phyloP scores from a whole-genome alignment of 2,113 vertebrate species.

The Strigops habroptila region DNA sequence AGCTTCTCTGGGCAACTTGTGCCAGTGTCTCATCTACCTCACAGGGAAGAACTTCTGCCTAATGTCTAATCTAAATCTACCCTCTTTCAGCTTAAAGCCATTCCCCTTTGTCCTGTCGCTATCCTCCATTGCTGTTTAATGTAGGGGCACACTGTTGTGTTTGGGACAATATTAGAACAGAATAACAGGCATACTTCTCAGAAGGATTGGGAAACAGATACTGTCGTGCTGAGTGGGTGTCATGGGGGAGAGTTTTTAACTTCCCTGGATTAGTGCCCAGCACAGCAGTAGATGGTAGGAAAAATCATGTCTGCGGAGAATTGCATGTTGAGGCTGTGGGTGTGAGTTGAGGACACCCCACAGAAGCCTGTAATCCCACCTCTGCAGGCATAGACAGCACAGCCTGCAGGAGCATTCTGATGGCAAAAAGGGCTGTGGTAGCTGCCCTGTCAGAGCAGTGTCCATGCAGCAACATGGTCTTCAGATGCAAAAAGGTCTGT shows the following conservation, averaged over 20 bases:
- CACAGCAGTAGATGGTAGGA: background rate
- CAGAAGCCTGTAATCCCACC: slow-evolving; percentile 18
- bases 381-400: background rate
- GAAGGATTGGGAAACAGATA: slow-evolving; percentile 32
- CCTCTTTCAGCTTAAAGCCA: background rate
- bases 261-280: slow-evolving; percentile 24
- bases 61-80: background rate
- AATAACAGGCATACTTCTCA: background rate
- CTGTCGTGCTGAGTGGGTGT: slow-evolving; percentile 13
- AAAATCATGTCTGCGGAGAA: background rate
- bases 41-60: background rate
- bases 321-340: background rate
- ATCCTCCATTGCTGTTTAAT: background rate
- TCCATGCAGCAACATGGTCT: background rate
- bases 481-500: background rate
- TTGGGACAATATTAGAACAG: slow-evolving; percentile 11
- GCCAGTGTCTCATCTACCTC: background rate
- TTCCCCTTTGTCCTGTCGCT: background rate
- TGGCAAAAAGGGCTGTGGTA: background rate
- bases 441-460: background rate
- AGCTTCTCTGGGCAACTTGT: background rate
- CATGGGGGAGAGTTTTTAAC: background rate
- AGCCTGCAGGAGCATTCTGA: background rate
- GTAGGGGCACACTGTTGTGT: background rate
- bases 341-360: slow-evolving; percentile 12